Conservation (phyloP, 1,140 invertebrate species). For the Thaumatotibia leucotreta region DNA sequence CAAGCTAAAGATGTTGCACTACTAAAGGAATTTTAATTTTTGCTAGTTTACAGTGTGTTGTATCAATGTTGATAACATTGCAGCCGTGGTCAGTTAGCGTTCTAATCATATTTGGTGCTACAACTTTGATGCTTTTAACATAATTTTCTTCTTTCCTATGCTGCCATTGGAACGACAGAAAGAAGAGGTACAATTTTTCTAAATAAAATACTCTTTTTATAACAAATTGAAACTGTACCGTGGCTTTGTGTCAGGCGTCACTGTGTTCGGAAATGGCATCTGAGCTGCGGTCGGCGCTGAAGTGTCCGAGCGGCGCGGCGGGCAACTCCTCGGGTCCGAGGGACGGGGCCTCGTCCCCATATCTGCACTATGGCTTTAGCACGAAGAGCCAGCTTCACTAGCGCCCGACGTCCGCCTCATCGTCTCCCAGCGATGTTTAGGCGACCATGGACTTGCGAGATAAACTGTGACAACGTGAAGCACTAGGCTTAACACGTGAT, state of each 20-base stretch:
- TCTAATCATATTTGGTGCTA: background rate
- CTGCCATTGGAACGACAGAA: slow-evolving; percentile 38
- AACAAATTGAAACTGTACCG: slow-evolving; percentile 15
- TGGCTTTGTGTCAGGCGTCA: slow-evolving; percentile 75
- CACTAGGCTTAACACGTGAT: too few species aligned
- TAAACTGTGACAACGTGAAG: background rate
- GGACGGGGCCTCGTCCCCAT: slow-evolving; percentile 73
- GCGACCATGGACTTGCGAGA: slow-evolving; percentile 21
- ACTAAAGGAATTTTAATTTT: too few species aligned
- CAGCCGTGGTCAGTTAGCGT: background rate
- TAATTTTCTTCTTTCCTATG: slow-evolving; percentile 28
- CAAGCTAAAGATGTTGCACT: too few species aligned
- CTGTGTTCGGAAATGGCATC: slow-evolving; percentile 82
- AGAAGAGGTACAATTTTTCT: slow-evolving; percentile 58
- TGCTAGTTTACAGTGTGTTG: too few species aligned
- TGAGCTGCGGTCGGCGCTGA: slow-evolving; percentile 82
- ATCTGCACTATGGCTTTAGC: slow-evolving; percentile 80
- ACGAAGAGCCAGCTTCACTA: slow-evolving; percentile 78
- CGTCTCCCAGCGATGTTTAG: slow-evolving; percentile 67
- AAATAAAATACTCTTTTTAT: slow-evolving; percentile 21
- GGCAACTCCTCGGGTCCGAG: slow-evolving; percentile 44
- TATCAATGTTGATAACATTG: too few species aligned
- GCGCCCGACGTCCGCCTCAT: slow-evolving; percentile 57
- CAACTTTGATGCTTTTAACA: background rate
- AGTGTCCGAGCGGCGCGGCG: slow-evolving; percentile 78